Evolutionary conservation across 1,140 invertebrate species (phyloP).

Genomic region (Magallana ariakensis): DNA sequence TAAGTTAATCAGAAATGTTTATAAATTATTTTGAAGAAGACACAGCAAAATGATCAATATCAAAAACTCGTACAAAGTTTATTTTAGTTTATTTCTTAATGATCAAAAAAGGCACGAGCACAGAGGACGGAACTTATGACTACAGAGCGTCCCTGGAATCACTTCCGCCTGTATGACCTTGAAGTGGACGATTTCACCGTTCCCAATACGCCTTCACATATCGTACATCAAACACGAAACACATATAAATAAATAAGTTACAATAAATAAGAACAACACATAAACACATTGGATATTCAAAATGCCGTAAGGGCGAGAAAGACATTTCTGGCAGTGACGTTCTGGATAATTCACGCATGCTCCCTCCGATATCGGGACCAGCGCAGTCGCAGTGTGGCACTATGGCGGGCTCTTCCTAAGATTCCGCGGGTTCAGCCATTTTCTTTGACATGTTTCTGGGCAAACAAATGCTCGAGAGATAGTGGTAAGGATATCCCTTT

Average conservation of each 20-base stretch:
- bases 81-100: background rate
- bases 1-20: no score
- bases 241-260: conserved; percentile 34
- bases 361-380: background rate
- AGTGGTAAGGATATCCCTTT: background rate
- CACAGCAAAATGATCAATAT: no score
- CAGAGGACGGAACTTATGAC: background rate
- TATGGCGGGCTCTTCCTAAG: background rate
- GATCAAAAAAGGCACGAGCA: background rate
- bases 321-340: conserved; percentile 25
- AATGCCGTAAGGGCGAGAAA: conserved; percentile 14
- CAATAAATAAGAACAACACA: conserved; percentile 24
- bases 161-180: background rate
- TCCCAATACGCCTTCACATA: background rate
- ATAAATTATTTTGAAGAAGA: no score
- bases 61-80: no score
- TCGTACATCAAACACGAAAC: background rate
- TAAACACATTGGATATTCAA: background rate
- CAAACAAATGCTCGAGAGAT: conserved; percentile 9
- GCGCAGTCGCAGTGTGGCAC: background rate
- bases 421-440: background rate
- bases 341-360: conserved; percentile 9
- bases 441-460: conserved; percentile 20
- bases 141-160: background rate
- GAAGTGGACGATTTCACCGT: background rate